phyloP scores from a whole-genome alignment of 2,113 vertebrate genomes.

The Hydrochoerus hydrochaeris region DNA sequence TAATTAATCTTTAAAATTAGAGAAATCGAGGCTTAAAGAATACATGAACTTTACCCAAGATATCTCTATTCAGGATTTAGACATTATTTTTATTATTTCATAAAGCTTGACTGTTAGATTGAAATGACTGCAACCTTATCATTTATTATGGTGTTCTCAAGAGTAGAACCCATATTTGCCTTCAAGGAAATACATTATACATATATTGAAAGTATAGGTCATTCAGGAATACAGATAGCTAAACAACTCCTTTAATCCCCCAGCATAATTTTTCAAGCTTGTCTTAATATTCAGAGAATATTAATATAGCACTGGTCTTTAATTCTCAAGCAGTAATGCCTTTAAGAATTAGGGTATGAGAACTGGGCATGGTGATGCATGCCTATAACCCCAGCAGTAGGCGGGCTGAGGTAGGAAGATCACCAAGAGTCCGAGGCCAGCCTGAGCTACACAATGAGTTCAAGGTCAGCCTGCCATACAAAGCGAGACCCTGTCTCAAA shows the following conservation, averaged over 20 bases:
- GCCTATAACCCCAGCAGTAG: not conserved
- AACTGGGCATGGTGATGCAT: not conserved
- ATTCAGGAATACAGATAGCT: not conserved
- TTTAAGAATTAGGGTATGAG: not conserved
- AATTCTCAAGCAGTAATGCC: not conserved
- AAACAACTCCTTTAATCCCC: not conserved
- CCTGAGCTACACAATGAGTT: no score
- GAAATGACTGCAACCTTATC: not conserved
- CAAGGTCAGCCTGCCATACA: not conserved
- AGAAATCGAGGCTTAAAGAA: not conserved
- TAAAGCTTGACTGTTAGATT: not conserved
- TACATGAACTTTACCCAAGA: not conserved
- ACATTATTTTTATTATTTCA: not conserved
- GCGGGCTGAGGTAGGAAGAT: not conserved
- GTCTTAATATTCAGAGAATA: not conserved
- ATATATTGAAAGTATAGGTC: not conserved
- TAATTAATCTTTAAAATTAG: not conserved
- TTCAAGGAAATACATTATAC: not conserved
- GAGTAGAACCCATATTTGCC: not conserved
- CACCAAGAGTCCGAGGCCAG: not conserved
- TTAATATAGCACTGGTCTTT: not conserved
- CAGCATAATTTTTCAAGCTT: not conserved
- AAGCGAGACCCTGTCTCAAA: not conserved
- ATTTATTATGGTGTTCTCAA: not conserved
- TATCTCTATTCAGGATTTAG: not conserved